A percentile compares a stretch with the other conserved stretches of the same genome.
These are phyloP conservation scores for Leptinotarsa texana DNA, from an alignment of 1,140 invertebrate species.

Conservation along the genomic window DNA sequence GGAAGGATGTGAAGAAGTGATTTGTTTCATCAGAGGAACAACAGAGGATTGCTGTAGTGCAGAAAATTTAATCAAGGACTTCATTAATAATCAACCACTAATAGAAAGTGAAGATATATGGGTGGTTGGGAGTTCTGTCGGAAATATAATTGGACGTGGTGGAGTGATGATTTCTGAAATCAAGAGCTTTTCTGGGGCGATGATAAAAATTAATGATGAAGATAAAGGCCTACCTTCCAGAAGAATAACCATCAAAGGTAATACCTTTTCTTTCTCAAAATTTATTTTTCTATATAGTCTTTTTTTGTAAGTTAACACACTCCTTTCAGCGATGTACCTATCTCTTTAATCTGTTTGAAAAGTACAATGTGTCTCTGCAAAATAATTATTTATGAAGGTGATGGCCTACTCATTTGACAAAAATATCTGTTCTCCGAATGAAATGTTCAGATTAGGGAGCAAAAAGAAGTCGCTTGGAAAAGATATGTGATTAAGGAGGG, in stretches of 20 bases:
- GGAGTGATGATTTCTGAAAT: conserved; percentile 75
- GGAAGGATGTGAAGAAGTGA: conserved; percentile 59
- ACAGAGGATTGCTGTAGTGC: conserved; percentile 67
- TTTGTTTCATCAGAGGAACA: conserved; percentile 70
- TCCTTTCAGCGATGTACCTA: no score
- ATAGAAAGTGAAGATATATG: conserved; percentile 67
- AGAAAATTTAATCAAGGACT: conserved; percentile 70
- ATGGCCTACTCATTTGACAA: no score
- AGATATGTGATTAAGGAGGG: no score
- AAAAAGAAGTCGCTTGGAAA: no score
- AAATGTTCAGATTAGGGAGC: no score
- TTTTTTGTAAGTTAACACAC: no score
- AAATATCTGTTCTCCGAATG: no score
- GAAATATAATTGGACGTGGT: conserved; percentile 71
- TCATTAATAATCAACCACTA: conserved; percentile 69
- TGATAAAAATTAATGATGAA: conserved; percentile 59
- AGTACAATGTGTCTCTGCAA: no score
- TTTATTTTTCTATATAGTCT: no score
- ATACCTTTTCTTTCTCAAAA: no score
- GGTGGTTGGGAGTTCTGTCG: conserved; percentile 67
- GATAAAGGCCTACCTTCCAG: conserved; percentile 40
- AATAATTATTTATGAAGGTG: no score
- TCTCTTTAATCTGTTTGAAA: no score
- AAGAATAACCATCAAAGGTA: conserved; percentile 56
- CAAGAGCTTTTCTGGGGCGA: conserved; percentile 65